Percentiles rank a stretch among this genome's conserved stretches.
Evolutionary conservation across 2,113 vertebrate species (phyloP).

Genomic region (human (Homo sapiens)): DNA sequence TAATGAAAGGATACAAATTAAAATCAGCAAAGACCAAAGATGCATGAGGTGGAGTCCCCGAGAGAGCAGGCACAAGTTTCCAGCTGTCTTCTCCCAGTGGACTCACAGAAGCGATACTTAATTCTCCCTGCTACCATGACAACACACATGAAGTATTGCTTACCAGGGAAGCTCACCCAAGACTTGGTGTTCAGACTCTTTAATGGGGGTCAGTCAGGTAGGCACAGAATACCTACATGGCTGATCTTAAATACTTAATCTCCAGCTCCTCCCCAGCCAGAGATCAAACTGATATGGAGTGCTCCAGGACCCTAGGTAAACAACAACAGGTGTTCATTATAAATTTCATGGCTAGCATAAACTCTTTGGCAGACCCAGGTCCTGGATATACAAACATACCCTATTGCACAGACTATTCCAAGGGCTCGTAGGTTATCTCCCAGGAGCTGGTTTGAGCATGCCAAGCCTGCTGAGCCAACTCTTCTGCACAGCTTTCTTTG

Average conservation of each 20-base stretch:
- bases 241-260: background rate
- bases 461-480: background rate
- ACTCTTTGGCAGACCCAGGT: background rate
- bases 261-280: background rate
- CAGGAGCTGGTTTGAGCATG: background rate
- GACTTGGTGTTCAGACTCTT: background rate
- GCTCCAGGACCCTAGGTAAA: background rate
- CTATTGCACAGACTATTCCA: background rate
- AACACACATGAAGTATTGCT: background rate
- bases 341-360: background rate
- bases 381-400: background rate
- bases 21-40: background rate
- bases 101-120: too few species aligned
- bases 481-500: background rate
- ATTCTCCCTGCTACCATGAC: background rate
- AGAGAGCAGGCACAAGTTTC: background rate
- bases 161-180: background rate
- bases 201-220: too few species aligned
- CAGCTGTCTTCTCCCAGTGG: background rate
- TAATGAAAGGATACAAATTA: background rate
- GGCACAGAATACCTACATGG: background rate
- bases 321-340: background rate
- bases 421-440: background rate
- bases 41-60: background rate
- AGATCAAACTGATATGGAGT: background rate